Percentiles rank a stretch among this genome's conserved stretches.
Evolutionary conservation across 2,113 vertebrate genomes (phyloP).

Genomic region (Todiramphus chloris): DNA sequence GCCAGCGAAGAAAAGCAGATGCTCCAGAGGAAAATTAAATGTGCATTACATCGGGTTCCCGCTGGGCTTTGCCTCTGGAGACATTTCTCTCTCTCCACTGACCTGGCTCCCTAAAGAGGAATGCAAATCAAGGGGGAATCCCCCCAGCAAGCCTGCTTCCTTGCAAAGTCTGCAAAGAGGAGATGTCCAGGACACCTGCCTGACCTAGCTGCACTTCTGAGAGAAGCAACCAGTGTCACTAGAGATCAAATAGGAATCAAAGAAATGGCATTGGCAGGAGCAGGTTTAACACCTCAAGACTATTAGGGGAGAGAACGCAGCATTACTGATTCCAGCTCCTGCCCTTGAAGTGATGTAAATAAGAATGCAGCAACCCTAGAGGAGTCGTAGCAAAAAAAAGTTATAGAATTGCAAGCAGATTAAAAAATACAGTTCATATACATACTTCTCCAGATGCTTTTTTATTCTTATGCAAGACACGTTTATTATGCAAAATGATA

Average conservation of each 20-base stretch:
- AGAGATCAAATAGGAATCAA: not conserved
- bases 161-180: not conserved
- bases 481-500: slow-evolving; percentile 58
- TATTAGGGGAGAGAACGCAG: not conserved
- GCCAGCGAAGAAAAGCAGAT: not conserved
- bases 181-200: not conserved
- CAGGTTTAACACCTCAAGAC: not conserved
- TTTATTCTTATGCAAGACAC: slow-evolving; percentile 51
- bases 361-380: not conserved
- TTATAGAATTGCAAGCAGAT: not conserved
- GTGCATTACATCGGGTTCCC: not conserved
- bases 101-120: not conserved
- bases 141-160: not conserved
- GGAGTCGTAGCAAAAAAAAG: not conserved
- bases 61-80: not conserved
- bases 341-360: slow-evolving; percentile 12
- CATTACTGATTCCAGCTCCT: not conserved
- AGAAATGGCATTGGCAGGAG: not conserved
- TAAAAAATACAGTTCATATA: slow-evolving; percentile 13
- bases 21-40: slow-evolving; percentile 5
- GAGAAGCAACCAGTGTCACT: not conserved
- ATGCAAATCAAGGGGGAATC: not conserved
- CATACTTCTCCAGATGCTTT: not conserved
- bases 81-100: not conserved
- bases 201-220: not conserved